Conservation (phyloP, 2,888 invertebrate species). For the Chrysomela aeneicollis region DNA sequence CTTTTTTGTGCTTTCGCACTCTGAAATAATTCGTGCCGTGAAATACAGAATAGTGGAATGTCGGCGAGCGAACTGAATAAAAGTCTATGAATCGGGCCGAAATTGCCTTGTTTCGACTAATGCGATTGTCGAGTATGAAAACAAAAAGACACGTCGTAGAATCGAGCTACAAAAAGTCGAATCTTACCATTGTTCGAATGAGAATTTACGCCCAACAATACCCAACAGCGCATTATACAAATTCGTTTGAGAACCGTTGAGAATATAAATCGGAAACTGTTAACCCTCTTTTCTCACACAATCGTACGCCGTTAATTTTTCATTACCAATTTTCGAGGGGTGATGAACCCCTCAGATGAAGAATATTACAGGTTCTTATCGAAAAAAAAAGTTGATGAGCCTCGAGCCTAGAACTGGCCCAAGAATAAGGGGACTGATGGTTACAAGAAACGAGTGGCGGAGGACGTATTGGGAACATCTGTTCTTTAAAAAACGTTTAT, state of each 20-base stretch:
- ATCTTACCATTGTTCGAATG: background rate
- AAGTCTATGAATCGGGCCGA: conserved; percentile 4
- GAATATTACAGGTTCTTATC: conserved; percentile 7
- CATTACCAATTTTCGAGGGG: background rate
- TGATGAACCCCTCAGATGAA: background rate
- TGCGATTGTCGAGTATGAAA: conserved; percentile 9
- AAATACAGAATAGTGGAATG: conserved; percentile 8
- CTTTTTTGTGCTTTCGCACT: conserved; percentile 14
- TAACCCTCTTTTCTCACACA: conserved; percentile 8
- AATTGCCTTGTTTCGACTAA: conserved; percentile 8
- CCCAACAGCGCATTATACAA: background rate
- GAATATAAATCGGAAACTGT: conserved; percentile 1
- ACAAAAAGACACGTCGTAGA: conserved; percentile 4
- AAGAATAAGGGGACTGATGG: conserved; percentile 19
- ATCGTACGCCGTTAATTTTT: conserved; percentile 6
- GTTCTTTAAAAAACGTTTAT: conserved; percentile 45
- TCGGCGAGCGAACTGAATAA: conserved; percentile 23
- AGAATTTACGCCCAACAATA: background rate
- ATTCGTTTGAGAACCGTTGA: conserved; percentile 1
- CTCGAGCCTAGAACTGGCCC: background rate
- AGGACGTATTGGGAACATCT: conserved; percentile 44
- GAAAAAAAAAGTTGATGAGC: background rate
- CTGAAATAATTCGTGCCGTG: conserved; percentile 25
- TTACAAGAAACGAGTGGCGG: conserved; percentile 19
- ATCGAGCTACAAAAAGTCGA: background rate